phyloP scores from a whole-genome alignment of 2,797 vertebrate species.

The Neomorphus geoffroyi region DNA sequence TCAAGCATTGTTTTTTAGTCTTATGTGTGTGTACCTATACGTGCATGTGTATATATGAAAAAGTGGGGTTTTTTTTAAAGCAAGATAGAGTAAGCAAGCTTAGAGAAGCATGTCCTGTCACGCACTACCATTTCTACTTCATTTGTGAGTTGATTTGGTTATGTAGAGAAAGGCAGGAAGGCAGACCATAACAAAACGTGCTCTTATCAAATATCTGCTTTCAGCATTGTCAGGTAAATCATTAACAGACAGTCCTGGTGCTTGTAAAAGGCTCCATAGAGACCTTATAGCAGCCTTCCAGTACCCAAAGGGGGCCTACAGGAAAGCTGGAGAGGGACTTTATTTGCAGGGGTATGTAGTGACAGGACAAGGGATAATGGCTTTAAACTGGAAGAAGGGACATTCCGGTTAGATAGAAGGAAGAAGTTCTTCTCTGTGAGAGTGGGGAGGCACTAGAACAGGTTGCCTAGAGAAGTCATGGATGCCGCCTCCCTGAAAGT shows the following conservation, averaged over 20 bases:
- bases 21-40: background rate
- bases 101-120: background rate
- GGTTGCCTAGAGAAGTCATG: too few relatives aligned
- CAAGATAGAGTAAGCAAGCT: background rate
- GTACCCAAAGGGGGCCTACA: too few relatives aligned
- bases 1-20: background rate
- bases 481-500: too few relatives aligned
- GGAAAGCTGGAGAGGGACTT: too few relatives aligned
- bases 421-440: too few relatives aligned
- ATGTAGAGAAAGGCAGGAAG: background rate
- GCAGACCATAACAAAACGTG: background rate
- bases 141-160: background rate
- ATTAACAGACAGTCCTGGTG: background rate
- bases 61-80: background rate
- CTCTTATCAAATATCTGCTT: background rate
- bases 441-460: too few relatives aligned
- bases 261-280: background rate
- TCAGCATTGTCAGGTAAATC: background rate
- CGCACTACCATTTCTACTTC: background rate
- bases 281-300: too few relatives aligned
- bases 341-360: too few relatives aligned
- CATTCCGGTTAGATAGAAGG: too few relatives aligned
- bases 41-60: background rate
- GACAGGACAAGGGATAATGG: too few relatives aligned
- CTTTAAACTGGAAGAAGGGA: too few relatives aligned